Conservation (phyloP, 2,888 invertebrate genomes). For the Campopleginae sp. region DNA sequence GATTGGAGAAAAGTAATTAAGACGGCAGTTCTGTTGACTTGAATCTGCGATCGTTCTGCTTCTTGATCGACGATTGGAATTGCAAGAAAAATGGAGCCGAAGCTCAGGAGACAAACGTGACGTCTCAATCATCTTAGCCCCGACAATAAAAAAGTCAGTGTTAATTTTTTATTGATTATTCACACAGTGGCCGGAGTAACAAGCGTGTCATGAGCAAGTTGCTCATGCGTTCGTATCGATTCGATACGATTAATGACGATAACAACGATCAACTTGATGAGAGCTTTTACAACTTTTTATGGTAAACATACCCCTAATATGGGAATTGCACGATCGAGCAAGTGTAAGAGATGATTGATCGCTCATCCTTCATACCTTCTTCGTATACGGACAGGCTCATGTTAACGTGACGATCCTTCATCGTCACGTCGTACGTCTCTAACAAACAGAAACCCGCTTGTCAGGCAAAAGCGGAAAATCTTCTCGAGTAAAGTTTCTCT, state of each 20-base stretch:
- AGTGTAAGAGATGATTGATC: slow-evolving; percentile 68
- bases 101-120: background rate
- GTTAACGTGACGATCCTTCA: slow-evolving; percentile 68
- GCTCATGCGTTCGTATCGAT: slow-evolving; percentile 37
- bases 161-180: slow-evolving; percentile 22
- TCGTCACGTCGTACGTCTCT: slow-evolving; percentile 66
- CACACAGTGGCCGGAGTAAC: background rate
- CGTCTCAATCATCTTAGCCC: background rate
- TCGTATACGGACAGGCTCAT: slow-evolving; percentile 69
- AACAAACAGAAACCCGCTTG: slow-evolving; percentile 44
- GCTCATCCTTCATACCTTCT: slow-evolving; percentile 50
- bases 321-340: slow-evolving; percentile 57
- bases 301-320: slow-evolving; percentile 49
- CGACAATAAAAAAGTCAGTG: slow-evolving; percentile 32
- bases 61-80: background rate
- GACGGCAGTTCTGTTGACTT: background rate
- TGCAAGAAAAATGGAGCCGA: background rate
- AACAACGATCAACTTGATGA: slow-evolving; percentile 61
- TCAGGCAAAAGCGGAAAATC: slow-evolving; percentile 54
- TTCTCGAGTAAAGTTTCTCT: slow-evolving; percentile 35
- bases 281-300: slow-evolving; percentile 67
- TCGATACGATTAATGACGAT: slow-evolving; percentile 33
- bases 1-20: background rate
- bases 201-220: background rate
- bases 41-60: background rate